A percentile compares a stretch with the other conserved stretches of the same genome.
Evolutionary conservation across 2,888 invertebrate species (phyloP).

Genomic region (Drosophila nr. perissopoda): DNA sequence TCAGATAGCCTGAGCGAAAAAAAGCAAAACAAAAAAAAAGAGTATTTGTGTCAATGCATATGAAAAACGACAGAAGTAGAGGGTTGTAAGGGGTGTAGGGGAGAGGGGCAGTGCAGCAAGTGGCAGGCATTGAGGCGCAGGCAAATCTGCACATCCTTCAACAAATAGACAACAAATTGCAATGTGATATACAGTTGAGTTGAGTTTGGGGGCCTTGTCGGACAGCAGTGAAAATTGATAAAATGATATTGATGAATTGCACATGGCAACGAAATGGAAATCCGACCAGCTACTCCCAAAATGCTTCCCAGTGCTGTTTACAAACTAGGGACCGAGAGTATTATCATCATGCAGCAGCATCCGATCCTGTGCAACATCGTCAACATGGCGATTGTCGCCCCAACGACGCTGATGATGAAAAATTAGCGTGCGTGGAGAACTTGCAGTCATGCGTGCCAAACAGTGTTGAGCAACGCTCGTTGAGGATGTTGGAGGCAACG

Average conservation of each 20-base stretch:
- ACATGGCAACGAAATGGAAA: constrained; percentile 67
- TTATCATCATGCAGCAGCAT: constrained; percentile 34
- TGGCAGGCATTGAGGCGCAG: constrained; percentile 33
- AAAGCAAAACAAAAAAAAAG: constrained; percentile 8
- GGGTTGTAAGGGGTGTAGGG: not conserved
- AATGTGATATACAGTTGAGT: constrained; percentile 76
- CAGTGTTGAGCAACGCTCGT: constrained; percentile 22
- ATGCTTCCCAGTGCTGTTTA: not conserved
- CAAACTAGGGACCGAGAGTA: constrained; percentile 23
- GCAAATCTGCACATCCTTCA: constrained; percentile 79
- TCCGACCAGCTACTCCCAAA: constrained; percentile 9
- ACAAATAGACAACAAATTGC: constrained; percentile 80
- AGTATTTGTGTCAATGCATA: constrained; percentile 59
- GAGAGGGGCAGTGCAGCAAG: not conserved
- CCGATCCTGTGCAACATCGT: constrained; percentile 62
- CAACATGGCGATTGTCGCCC: constrained; percentile 58
- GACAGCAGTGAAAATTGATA: constrained; percentile 83
- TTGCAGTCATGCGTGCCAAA: constrained; percentile 58
- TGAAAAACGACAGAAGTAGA: constrained; percentile 60
- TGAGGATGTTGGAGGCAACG: not conserved
- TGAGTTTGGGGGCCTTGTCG: constrained; percentile 54
- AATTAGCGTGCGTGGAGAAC: constrained; percentile 67
- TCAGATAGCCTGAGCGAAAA: constrained; percentile 14
- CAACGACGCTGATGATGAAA: constrained; percentile 75
- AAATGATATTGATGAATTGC: constrained; percentile 84